phyloP scores from a whole-genome alignment of 1,140 invertebrate genomes.

The Rhagoletis zephyria region DNA sequence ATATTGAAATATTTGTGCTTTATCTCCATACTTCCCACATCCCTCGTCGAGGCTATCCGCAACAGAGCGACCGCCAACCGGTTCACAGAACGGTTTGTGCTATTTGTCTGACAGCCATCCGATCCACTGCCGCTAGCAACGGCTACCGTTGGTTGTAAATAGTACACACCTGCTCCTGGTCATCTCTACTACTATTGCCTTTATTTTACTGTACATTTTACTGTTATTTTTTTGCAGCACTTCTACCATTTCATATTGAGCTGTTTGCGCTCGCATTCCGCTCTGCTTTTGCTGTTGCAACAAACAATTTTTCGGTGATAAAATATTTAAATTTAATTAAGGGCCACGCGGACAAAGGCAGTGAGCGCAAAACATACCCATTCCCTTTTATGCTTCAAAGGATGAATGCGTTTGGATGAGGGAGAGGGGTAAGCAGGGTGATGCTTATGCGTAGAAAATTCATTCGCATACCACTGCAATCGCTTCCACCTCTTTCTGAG shows the following conservation, averaged over 20 bases:
- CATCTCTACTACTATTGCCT: too few relatives aligned
- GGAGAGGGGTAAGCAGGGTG: not conserved
- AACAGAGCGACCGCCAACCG: not conserved
- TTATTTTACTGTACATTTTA: too few relatives aligned
- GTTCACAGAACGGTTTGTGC: conserved; percentile 19
- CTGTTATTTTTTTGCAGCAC: not conserved
- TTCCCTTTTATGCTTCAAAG: not conserved
- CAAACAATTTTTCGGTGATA: conserved; percentile 73
- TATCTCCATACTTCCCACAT: not conserved
- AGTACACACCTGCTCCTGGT: too few relatives aligned
- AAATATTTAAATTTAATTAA: conserved; percentile 74
- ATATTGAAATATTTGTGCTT: conserved; percentile 11
- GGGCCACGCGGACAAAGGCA: conserved; percentile 68
- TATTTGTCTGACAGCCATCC: conserved; percentile 17
- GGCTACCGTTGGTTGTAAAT: not conserved
- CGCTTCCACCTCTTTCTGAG: not conserved
- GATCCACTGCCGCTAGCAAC: not conserved
- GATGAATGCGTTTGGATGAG: not conserved
- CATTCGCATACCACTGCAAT: not conserved
- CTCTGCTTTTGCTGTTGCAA: conserved; percentile 60
- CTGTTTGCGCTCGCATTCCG: not conserved
- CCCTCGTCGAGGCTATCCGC: not conserved
- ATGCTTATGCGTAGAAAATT: not conserved
- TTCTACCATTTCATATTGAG: conserved; percentile 13
- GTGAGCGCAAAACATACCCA: not conserved